phyloP scores from a whole-genome alignment of 2,888 invertebrate species.

The Cremastinae sp. region DNA sequence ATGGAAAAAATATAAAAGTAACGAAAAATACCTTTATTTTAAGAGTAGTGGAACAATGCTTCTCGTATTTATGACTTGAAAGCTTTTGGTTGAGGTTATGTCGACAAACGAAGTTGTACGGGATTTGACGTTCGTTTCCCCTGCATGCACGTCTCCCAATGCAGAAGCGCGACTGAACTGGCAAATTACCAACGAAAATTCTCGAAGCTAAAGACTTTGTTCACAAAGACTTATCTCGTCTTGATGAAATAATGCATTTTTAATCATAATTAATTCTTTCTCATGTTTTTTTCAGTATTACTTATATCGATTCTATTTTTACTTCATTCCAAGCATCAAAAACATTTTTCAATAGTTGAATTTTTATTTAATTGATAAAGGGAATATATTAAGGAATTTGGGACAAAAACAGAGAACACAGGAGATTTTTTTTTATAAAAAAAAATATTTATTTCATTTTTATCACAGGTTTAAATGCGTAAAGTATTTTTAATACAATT shows the following conservation, averaged over 20 bases:
- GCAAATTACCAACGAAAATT: constrained; percentile 5
- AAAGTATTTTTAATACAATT: constrained; percentile 22
- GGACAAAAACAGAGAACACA: constrained; percentile 6
- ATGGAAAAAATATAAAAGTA: no score
- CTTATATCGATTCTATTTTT: no score
- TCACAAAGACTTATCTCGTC: no score
- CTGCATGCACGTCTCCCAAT: constrained; percentile 17
- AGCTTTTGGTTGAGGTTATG: constrained; percentile 30
- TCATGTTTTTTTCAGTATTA: no score
- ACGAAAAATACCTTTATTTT: background rate
- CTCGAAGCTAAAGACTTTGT: no score
- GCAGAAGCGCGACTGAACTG: background rate
- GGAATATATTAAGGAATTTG: background rate
- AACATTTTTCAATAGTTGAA: no score
- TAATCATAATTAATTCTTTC: no score
- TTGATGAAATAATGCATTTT: no score
- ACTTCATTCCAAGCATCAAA: no score
- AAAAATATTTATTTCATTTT: constrained; percentile 12
- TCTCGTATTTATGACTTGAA: constrained; percentile 1
- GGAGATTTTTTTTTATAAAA: constrained; percentile 17
- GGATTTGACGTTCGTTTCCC: constrained; percentile 19
- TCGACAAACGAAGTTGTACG: constrained; percentile 3
- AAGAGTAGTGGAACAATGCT: constrained; percentile 5
- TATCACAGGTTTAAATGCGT: constrained; percentile 45
- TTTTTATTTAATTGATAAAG: no score